Base-by-base conservation (phyloP, 2,113 vertebrate genomes). In the Alligator mississippiensis region DNA sequence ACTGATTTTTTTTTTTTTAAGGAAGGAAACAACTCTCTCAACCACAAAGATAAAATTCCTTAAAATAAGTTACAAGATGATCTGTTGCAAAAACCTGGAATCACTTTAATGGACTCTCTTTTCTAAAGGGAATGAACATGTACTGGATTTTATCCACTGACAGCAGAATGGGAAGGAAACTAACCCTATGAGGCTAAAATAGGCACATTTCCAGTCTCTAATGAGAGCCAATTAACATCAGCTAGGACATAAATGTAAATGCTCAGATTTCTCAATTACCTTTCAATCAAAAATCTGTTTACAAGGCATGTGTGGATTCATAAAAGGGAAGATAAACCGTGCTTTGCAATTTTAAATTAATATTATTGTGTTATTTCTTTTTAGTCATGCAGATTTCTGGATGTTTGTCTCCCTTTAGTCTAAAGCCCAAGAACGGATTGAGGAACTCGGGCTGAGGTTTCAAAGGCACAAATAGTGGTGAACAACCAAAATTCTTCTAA, bases 71-170 rank as follows among this genome's bases (percentile, higher is more conserved):
- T 28, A 79, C 47, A 9, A 87, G 60, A 90, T 64, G 10, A 90
- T 28, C 90, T 61, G 70, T 74, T 34, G 68, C 68, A 25, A n/a
- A 16, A 94, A 88, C 57, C 19, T 59, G 22, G 82, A 95, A 87
- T 79, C 0, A 78, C 27, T 81, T 90, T 38, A 93, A 77, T 2
- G 47, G 21, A 74, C 47, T 47, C 24, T 24, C 21, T 47, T 74
- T 74, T 75, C 57, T 34, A 38, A 63, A 81, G 60, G 77, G 17
- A 92, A 78, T 38, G 11, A 28, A 79, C 28, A 21, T 0, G 0
- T 34, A 78, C 14, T 80, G 27, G 22, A 81, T 90, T 84, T 87
- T 77, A 55, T 19, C 38, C 34, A 38, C 15, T 34, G 9, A 38
- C 8, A 17, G 64, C 61, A 64, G n/a, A 91, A 62, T 5, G 28